Percentiles rank a stretch among this genome's conserved stretches.
Evolutionary conservation across 2,797 vertebrate species (phyloP).

Genomic region (Malacoctenus gilli): DNA sequence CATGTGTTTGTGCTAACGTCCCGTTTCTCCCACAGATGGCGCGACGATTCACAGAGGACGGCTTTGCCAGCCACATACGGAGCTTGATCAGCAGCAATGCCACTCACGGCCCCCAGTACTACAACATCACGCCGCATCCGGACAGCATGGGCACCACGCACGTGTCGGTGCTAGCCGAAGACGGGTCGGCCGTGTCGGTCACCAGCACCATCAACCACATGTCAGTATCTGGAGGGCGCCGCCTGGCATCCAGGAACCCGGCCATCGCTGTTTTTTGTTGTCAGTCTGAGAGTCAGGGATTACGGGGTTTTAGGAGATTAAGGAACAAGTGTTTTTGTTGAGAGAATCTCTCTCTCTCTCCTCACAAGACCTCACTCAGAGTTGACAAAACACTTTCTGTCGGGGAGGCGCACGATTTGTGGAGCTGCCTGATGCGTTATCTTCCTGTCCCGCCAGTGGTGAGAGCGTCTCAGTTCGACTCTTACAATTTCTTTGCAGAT

Average conservation of each 20-base stretch:
- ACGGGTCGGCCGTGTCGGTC: slow-evolving; percentile 88
- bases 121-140: slow-evolving; percentile 63
- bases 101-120: slow-evolving; percentile 78
- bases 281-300: slow-evolving; percentile 4
- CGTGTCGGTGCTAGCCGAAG: slow-evolving; percentile 86
- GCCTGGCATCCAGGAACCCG: not conserved
- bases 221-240: slow-evolving; percentile 76
- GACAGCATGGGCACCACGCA: slow-evolving; percentile 86
- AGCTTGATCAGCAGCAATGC: slow-evolving; percentile 67
- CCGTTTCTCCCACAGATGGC: slow-evolving; percentile 46
- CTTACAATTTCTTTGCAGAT: slow-evolving; percentile 74
- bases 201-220: slow-evolving; percentile 94
- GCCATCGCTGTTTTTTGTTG: not conserved
- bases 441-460: not conserved
- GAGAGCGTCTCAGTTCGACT: not conserved
- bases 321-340: slow-evolving; percentile 15
- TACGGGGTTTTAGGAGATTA: slow-evolving; percentile 27
- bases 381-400: not conserved
- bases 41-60: slow-evolving; percentile 65
- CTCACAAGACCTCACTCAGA: not conserved
- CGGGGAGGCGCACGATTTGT: not conserved
- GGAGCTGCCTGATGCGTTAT: not conserved
- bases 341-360: slow-evolving; percentile 8
- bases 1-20: not conserved
- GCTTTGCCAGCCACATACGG: slow-evolving; percentile 73